Percentiles rank a stretch among this genome's conserved stretches.
phyloP scores from a whole-genome alignment of 1,140 invertebrate species.

The Drosophila ananassae region DNA sequence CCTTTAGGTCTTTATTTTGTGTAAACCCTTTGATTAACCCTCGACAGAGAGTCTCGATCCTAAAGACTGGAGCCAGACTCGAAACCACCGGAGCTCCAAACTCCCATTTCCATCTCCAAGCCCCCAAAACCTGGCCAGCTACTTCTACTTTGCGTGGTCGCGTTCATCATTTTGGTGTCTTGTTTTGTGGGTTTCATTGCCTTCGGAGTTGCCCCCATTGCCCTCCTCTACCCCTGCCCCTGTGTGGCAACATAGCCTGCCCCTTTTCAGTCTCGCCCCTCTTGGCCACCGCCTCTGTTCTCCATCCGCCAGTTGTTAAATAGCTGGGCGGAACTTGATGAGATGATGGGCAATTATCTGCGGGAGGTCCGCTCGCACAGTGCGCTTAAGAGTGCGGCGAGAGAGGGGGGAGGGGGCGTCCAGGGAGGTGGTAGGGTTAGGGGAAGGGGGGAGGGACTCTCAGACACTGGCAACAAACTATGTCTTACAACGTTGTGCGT shows the following conservation, averaged over 20 bases:
- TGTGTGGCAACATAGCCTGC: no score
- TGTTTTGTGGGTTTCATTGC: conserved; percentile 80
- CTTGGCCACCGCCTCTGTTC: background rate
- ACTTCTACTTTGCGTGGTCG: conserved; percentile 79
- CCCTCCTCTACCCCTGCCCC: no score
- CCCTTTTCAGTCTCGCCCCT: background rate
- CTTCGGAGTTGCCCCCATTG: conserved; percentile 6
- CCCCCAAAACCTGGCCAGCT: conserved; percentile 37
- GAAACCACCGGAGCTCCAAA: conserved; percentile 1
- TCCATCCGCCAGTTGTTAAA: conserved; percentile 57
- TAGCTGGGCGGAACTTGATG: conserved; percentile 83
- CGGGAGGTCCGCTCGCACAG: conserved; percentile 73
- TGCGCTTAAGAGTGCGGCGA: background rate
- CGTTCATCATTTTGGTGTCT: conserved; percentile 82
- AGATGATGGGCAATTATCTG: conserved; percentile 83
- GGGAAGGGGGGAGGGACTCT: background rate
- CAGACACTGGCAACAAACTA: conserved; percentile 55
- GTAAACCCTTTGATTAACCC: conserved; percentile 6
- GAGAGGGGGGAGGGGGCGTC: conserved; percentile 15
- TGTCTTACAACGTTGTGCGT: conserved; percentile 69
- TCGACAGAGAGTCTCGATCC: conserved; percentile 2
- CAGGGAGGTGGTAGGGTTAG: background rate
- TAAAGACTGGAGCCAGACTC: conserved; percentile 20
- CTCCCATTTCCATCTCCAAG: conserved; percentile 25
- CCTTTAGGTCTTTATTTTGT: background rate